phyloP scores from a whole-genome alignment of 2,888 invertebrate species.

The Podotricha telesiphe region DNA sequence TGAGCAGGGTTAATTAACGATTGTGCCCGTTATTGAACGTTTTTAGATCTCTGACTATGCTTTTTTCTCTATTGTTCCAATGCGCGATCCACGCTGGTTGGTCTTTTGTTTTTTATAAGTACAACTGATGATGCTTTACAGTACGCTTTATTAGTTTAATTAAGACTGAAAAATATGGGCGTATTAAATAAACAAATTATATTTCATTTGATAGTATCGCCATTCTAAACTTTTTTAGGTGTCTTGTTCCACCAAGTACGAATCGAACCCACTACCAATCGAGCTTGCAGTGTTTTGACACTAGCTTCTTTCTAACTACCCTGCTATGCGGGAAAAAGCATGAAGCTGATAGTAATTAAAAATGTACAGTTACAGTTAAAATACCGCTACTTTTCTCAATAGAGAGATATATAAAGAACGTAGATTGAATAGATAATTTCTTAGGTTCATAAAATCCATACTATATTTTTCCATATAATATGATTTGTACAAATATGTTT shows the following conservation, averaged over 20 bases:
- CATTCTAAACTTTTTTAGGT: too few relatives aligned
- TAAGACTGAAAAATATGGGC: background rate
- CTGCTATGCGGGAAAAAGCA: too few relatives aligned
- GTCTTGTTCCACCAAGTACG: too few relatives aligned
- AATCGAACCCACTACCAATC: too few relatives aligned
- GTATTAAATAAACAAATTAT: background rate
- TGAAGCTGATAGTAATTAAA: too few relatives aligned
- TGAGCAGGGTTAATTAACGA: slow-evolving; percentile 40
- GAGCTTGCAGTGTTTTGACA: too few relatives aligned
- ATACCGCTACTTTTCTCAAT: too few relatives aligned
- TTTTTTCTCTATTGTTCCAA: slow-evolving; percentile 37
- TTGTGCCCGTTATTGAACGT: slow-evolving; percentile 36
- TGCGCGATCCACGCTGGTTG: slow-evolving; percentile 26
- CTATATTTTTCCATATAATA: background rate
- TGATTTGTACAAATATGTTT: background rate
- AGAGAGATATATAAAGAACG: too few relatives aligned
- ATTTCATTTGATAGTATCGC: background rate
- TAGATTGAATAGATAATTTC: background rate
- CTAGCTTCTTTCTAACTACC: too few relatives aligned
- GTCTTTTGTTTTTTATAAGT: slow-evolving; percentile 32
- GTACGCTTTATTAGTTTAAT: slow-evolving; percentile 28
- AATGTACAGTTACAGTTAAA: too few relatives aligned
- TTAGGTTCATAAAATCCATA: background rate
- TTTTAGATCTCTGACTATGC: slow-evolving; percentile 38
- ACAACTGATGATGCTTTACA: slow-evolving; percentile 23